Evolutionary conservation across 2,797 vertebrate genomes (phyloP).

Genomic region (Cryptoprocta ferox): DNA sequence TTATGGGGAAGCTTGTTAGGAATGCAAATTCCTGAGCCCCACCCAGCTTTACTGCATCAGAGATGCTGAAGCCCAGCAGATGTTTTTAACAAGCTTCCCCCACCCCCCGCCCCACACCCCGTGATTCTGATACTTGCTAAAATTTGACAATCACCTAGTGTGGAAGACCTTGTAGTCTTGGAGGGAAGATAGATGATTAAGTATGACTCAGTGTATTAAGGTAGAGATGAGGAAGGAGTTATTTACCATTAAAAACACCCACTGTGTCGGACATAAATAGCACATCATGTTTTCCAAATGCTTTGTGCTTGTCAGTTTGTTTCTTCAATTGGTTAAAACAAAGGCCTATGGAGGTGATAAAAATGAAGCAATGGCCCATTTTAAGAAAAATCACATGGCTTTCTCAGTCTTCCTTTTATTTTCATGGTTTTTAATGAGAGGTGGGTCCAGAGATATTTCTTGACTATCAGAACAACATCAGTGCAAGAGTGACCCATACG

Average conservation of each 20-base stretch:
- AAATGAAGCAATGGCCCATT: background rate
- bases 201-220: background rate
- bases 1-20: background rate
- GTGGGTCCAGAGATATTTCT: background rate
- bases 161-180: background rate
- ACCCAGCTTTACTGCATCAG: background rate
- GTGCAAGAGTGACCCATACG: background rate
- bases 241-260: background rate
- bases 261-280: background rate
- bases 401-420: slow-evolving; percentile 20
- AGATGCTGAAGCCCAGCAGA: background rate
- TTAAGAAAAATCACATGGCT: background rate
- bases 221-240: background rate
- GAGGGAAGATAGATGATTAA: background rate
- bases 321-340: background rate
- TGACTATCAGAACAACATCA: background rate
- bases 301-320: background rate
- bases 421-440: background rate
- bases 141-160: background rate
- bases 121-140: background rate
- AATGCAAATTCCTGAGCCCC: background rate
- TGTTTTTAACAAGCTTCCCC: background rate
- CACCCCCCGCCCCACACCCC: too few species aligned
- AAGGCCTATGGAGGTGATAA: background rate
- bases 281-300: background rate